Base-by-base conservation (phyloP, 2,797 vertebrate genomes). In the Dendrocincla fuliginosa region DNA sequence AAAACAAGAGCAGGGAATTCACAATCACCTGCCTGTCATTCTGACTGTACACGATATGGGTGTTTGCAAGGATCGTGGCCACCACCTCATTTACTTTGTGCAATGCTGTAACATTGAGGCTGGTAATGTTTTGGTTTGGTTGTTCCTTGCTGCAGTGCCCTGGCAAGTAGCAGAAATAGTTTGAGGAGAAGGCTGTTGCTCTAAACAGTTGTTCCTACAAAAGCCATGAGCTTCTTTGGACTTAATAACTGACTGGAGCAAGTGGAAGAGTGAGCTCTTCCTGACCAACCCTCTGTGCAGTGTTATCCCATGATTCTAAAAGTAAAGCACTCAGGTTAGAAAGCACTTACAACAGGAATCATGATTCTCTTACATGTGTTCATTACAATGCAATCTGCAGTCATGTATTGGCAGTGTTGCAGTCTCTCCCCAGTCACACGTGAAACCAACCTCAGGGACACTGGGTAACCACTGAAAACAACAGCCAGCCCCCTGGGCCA, bases 311-410 rank as follows among this genome's bases (percentile, higher is more conserved):
- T 42, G 22, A n/a, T 57, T 37, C 71, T 49, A 71, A 71, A 84
- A 84, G 49, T 37, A 65, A 90, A 64, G 52, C 30, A 17, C 35
- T 61, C 5, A 1, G 27, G n/a, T 46, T 77, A 57, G 25, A 67
- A 88, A 78, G 15, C 20, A 41, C 28, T 70, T 81, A 33, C 1
- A 33, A 19, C 0, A 0, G 0, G 1, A 12, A 28, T 47, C 0
- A 0, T 33, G 47, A 50, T 67, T 86, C 69, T 67, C 22, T 46
- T 68, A 27, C 20, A 7, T 24, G 7, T 64, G 24, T 57, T 81
- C 16, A 46, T 68, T 59, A 39, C 55, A 68, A 50, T 16, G 39
- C 65, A 50, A 35, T 23, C 53, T 67, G 49, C 42, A 46, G 25
- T 68, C 61, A 41, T 0, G 0, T 8, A 12, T 25, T 46, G 84